A percentile compares a stretch with the other conserved stretches of the same genome.
These are phyloP conservation scores for Lycopodina hypogea DNA, from an alignment of 37 sponge, comb jelly and placozoan species.

Conservation along the genomic window DNA sequence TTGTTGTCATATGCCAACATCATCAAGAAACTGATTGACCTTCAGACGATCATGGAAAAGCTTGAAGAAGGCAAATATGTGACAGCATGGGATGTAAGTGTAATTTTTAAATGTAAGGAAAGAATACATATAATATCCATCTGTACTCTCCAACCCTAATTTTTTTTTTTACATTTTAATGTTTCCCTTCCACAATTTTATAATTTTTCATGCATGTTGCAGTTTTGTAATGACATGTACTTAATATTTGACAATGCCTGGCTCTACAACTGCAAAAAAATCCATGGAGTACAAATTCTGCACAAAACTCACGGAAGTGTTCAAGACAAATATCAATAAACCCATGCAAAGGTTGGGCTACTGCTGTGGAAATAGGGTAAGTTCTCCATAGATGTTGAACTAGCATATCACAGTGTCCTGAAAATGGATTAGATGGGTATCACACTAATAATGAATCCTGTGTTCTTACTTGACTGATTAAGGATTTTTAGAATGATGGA, in stretches of 20 bases:
- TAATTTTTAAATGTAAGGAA: not conserved
- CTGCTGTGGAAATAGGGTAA: constrained; percentile 92
- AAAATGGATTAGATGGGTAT: not conserved
- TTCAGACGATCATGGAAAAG: constrained; percentile 66
- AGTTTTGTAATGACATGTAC: constrained; percentile 92
- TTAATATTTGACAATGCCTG: constrained; percentile 99
- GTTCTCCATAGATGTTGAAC: constrained; percentile 1
- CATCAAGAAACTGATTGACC: constrained; percentile 94
- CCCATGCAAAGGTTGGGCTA: constrained; percentile 85
- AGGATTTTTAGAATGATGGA: too few species aligned
- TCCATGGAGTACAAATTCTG: constrained; percentile 85
- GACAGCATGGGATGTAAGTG: constrained; percentile 86
- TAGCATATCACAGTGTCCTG: not conserved
- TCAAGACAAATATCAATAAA: constrained; percentile 60
- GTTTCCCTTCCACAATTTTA: too few species aligned
- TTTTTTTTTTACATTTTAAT: too few species aligned
- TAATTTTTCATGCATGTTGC: too few species aligned
- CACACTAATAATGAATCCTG: not conserved
- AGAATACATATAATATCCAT: not conserved
- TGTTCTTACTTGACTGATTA: too few species aligned
- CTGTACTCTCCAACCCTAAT: not conserved
- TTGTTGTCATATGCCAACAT: constrained; percentile 87
- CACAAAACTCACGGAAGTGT: constrained; percentile 85
- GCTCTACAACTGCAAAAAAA: constrained; percentile 86
- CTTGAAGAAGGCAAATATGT: constrained; percentile 68